phyloP scores from a whole-genome alignment of 1,140 invertebrate species.

The Nilaparvata lugens region DNA sequence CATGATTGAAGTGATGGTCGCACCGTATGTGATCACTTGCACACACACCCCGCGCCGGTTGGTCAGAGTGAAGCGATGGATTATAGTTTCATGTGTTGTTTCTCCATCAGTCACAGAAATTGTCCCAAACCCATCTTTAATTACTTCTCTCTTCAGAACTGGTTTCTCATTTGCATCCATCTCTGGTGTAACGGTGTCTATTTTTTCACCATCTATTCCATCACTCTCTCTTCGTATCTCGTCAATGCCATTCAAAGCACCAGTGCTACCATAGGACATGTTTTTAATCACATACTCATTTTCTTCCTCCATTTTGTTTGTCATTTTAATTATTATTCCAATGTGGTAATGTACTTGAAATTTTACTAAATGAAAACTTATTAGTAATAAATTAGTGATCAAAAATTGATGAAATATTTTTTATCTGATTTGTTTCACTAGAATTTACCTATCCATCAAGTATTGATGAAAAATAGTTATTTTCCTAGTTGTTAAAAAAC shows the following conservation, averaged over 20 bases:
- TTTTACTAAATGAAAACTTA: no score
- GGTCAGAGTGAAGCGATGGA: slow-evolving; percentile 43
- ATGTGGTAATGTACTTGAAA: no score
- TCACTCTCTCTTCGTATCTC: not conserved
- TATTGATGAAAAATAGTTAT: no score
- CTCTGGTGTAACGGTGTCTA: not conserved
- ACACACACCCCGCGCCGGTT: slow-evolving; percentile 48
- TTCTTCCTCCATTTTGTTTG: not conserved
- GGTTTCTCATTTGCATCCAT: not conserved
- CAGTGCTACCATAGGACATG: not conserved
- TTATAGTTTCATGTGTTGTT: slow-evolving; percentile 19
- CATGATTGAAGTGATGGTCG: slow-evolving; percentile 63
- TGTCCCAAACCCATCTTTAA: slow-evolving; percentile 12
- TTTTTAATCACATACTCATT: not conserved
- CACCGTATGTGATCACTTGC: slow-evolving; percentile 65
- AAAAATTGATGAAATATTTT: no score
- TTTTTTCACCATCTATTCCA: not conserved
- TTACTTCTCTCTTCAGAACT: not conserved
- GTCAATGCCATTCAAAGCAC: not conserved
- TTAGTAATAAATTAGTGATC: no score
- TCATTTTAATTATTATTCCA: no score
- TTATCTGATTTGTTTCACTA: no score
- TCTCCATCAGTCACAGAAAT: slow-evolving; percentile 5
- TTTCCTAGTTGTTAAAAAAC: no score
- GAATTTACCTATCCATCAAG: no score